Evolutionary conservation across 2,797 vertebrate species (phyloP), one percentile per base, ranked within the genome.

Genomic region (Acipenser transmontanus): DNA sequence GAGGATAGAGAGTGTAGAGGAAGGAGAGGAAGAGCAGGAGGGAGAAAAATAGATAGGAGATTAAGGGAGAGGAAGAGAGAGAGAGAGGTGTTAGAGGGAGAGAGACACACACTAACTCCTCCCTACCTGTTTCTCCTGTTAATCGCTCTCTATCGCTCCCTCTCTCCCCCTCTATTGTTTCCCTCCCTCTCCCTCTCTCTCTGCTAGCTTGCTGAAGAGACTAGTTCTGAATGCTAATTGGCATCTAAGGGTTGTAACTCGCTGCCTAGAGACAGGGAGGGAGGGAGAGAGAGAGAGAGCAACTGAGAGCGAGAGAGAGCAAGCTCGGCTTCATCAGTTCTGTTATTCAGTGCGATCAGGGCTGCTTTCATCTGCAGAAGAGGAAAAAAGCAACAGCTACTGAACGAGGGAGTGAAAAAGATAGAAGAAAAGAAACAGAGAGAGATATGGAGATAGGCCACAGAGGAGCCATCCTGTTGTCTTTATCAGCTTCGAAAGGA

Each of bases 181-280:
- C 66, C 62, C 61, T 59, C 47, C 66, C 66, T 72, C 66, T 70
- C 71, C 64, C 72, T 12, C 66, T 59, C 59, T 57, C 61, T 71
- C 69, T 68, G 66, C 68, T 65, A 64, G 68, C 71, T 76, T 67
- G 64, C 63, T 70, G 54, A 61, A 61, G 69, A 73, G 69, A 81
- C 71, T 70, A 71, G 70, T 60, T 7, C 76, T 69, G 82, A 87
- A 85, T 87, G 78, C 74, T 81, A 80, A 89, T 85, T 73, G 49
- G 66, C 69, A 64, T 71, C 70, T 65, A 68, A 62, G 77, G 75
- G 50, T 69, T 80, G 77, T 81, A 86, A 89, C 89, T 90, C 78
- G 88, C 85, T 87, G 81, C 76, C 50, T 77, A 69, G 79, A 78
- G 82, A 85, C 82, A 75, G 78, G 81, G 71, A 72, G 71, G 17